These are phyloP conservation scores for Tragelaphus imberbis DNA, from an alignment of 2,113 vertebrate genomes.

Conservation along the genomic window DNA sequence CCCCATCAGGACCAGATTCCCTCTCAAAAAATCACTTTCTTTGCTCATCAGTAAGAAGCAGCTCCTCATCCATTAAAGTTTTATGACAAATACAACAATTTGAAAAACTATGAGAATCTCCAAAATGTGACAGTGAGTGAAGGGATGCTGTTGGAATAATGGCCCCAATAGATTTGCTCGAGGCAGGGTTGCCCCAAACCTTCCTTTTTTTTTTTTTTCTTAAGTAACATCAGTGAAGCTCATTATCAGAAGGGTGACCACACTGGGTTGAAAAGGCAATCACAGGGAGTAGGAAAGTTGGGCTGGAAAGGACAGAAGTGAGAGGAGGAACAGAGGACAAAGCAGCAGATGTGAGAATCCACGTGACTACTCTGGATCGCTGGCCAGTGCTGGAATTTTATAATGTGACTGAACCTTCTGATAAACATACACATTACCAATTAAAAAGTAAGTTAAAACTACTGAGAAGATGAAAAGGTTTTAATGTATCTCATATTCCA, in stretches of 20 bases:
- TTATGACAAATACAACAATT: background rate
- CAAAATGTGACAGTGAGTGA: background rate
- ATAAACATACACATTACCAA: background rate
- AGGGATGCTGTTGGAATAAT: background rate
- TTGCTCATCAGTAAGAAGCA: background rate
- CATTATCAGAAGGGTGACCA: background rate
- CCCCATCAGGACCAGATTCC: background rate
- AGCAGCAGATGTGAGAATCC: rapidly evolving
- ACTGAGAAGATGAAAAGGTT: background rate
- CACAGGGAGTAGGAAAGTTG: background rate
- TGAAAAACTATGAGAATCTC: background rate
- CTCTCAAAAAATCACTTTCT: background rate
- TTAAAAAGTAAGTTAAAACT: background rate
- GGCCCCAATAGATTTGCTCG: rapidly evolving
- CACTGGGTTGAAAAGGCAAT: background rate
- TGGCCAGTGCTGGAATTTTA: background rate
- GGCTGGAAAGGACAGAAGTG: background rate
- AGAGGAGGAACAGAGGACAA: background rate
- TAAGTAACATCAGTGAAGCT: background rate
- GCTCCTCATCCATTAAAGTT: too few relatives aligned
- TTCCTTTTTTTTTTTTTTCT: background rate
- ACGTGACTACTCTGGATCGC: too few relatives aligned
- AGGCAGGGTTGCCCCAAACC: background rate
- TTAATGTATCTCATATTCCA: background rate
- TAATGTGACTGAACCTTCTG: background rate